These are phyloP conservation scores for Drosophila kurseongensis DNA, from an alignment of 1,140 invertebrate species.

Conservation along the genomic window DNA sequence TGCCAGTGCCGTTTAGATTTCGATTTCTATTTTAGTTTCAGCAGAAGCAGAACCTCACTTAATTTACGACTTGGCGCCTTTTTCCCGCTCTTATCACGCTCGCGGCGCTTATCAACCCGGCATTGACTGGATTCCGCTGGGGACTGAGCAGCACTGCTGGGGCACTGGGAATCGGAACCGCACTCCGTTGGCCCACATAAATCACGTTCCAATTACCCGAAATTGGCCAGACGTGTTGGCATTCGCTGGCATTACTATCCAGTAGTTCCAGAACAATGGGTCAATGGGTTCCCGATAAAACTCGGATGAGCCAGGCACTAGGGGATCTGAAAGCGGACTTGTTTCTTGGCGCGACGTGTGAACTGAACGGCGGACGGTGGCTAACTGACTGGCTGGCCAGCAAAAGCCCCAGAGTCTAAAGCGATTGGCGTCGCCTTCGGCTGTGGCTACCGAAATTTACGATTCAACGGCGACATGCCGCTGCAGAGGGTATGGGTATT, in stretches of 20 bases:
- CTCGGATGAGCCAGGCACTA: slow-evolving; percentile 10
- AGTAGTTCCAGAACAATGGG: slow-evolving; percentile 15
- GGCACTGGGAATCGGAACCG: slow-evolving; percentile 37
- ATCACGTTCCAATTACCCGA: slow-evolving; percentile 68
- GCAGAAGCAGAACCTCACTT: slow-evolving; percentile 11
- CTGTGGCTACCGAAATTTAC: slow-evolving; percentile 21
- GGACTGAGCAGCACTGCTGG: slow-evolving; percentile 5
- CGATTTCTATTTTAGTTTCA: slow-evolving; percentile 4
- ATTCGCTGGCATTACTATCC: slow-evolving; percentile 47
- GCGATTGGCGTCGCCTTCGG: slow-evolving; percentile 27
- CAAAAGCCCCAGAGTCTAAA: slow-evolving; percentile 14
- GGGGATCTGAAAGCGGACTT: neutral
- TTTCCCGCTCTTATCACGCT: slow-evolving; percentile 53
- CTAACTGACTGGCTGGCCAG: slow-evolving; percentile 26
- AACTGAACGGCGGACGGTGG: slow-evolving; percentile 13
- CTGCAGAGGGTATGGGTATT: slow-evolving; percentile 13
- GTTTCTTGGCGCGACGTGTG: slow-evolving; percentile 24
- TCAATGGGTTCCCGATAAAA: slow-evolving; percentile 21
- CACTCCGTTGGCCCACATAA: slow-evolving; percentile 59
- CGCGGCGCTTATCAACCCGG: slow-evolving; percentile 46
- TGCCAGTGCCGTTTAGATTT: slow-evolving; percentile 23
- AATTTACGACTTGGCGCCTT: slow-evolving; percentile 68
- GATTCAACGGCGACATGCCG: slow-evolving; percentile 7
- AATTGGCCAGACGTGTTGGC: slow-evolving; percentile 73
- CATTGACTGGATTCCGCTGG: slow-evolving; percentile 38